phyloP scores from a whole-genome alignment of 2,113 vertebrate genomes.

The Carassius auratus region DNA sequence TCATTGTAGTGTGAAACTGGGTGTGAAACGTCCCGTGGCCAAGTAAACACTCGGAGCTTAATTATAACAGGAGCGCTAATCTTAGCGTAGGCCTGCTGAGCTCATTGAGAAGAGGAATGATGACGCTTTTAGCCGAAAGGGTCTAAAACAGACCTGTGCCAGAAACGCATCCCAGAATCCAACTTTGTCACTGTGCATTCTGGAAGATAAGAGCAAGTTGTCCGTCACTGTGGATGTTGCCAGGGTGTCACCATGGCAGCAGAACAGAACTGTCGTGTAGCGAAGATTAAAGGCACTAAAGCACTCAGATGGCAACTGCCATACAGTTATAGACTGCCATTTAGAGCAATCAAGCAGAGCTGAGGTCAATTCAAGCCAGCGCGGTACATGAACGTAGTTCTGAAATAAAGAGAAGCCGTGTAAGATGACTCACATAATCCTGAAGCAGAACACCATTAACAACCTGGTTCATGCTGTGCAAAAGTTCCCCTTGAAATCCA shows the following conservation, averaged over 20 bases:
- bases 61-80: slow-evolving; percentile 44
- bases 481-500: background rate
- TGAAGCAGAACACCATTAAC: background rate
- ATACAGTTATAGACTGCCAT: background rate
- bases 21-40: slow-evolving; percentile 49
- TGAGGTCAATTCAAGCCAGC: background rate
- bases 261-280: slow-evolving; percentile 36
- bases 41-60: slow-evolving; percentile 44
- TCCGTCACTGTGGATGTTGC: slow-evolving; percentile 23
- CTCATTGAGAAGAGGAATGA: background rate
- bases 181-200: slow-evolving; percentile 44
- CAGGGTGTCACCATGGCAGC: slow-evolving; percentile 54
- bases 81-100: background rate
- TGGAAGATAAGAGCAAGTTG: slow-evolving; percentile 50
- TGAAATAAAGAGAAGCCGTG: background rate
- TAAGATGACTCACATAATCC: background rate
- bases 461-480: background rate
- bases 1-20: slow-evolving; percentile 35
- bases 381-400: background rate
- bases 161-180: slow-evolving; percentile 30
- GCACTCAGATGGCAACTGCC: background rate
- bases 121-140: slow-evolving; percentile 18
- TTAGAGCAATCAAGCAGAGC: slow-evolving; percentile 1
- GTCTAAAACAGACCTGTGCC: slow-evolving; percentile 20
- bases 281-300: slow-evolving; percentile 18